Conservation (phyloP, 1,140 invertebrate genomes). For the Palaemon carinicauda region DNA sequence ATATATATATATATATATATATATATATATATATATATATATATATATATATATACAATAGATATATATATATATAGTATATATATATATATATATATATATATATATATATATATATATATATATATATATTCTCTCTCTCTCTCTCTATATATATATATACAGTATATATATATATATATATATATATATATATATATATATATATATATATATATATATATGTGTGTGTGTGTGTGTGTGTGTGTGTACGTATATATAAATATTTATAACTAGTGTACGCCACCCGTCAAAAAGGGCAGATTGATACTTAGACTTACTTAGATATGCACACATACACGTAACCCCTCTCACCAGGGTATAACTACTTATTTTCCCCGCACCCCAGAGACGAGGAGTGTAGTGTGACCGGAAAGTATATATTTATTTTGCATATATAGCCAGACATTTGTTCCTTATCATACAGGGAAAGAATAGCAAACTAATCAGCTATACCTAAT, state of each 20-base stretch:
- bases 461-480: no score
- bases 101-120: background rate
- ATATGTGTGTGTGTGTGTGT: background rate
- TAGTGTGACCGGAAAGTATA: no score
- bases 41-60: background rate
- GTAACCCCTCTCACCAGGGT: no score
- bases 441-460: no score
- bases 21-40: background rate
- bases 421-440: no score
- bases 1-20: background rate
- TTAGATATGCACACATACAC: no score
- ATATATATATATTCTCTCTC: background rate
- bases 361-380: no score
- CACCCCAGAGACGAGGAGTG: no score
- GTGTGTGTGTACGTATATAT: background rate
- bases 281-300: no score
- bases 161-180: background rate
- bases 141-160: background rate
- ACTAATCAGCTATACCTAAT: no score
- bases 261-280: no score
- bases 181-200: background rate
- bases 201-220: background rate
- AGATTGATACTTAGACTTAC: no score
- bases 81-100: background rate
- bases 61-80: background rate